Conservation (phyloP, 1,140 invertebrate genomes). For the Tetranychus urticae region DNA sequence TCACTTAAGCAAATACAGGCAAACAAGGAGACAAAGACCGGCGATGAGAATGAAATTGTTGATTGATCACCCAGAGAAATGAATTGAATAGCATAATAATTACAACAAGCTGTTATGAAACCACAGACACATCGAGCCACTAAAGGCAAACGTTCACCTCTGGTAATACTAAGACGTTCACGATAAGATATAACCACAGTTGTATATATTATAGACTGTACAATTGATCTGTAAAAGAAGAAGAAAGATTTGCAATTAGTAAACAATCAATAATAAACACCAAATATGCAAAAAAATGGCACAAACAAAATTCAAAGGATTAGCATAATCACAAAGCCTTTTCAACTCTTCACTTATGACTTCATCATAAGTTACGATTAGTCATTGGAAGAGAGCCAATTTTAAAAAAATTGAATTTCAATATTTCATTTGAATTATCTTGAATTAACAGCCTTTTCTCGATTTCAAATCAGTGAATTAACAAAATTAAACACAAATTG, state of each 20-base stretch:
- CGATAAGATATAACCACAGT: neutral
- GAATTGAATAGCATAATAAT: neutral
- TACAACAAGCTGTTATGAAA: neutral
- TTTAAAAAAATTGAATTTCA: too few relatives aligned
- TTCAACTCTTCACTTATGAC: too few relatives aligned
- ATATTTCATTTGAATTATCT: too few relatives aligned
- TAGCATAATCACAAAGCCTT: too few relatives aligned
- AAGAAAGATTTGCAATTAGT: neutral
- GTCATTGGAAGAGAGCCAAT: too few relatives aligned
- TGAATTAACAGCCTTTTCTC: too few relatives aligned
- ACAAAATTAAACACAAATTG: too few relatives aligned
- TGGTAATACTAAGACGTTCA: neutral
- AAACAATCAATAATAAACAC: too few relatives aligned
- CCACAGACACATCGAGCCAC: neutral
- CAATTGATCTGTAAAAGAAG: neutral
- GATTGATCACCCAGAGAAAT: constrained; percentile 30
- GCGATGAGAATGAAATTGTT: constrained; percentile 31
- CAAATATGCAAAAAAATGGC: too few relatives aligned
- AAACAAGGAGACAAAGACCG: constrained; percentile 27
- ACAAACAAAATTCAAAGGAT: too few relatives aligned
- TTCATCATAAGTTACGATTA: too few relatives aligned
- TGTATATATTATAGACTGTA: neutral
- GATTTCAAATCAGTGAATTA: too few relatives aligned
- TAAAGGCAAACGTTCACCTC: neutral
- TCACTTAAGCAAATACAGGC: constrained; percentile 28